Evolutionary conservation across 2,888 invertebrate genomes (phyloP).

Genomic region (Rutpela maculata): DNA sequence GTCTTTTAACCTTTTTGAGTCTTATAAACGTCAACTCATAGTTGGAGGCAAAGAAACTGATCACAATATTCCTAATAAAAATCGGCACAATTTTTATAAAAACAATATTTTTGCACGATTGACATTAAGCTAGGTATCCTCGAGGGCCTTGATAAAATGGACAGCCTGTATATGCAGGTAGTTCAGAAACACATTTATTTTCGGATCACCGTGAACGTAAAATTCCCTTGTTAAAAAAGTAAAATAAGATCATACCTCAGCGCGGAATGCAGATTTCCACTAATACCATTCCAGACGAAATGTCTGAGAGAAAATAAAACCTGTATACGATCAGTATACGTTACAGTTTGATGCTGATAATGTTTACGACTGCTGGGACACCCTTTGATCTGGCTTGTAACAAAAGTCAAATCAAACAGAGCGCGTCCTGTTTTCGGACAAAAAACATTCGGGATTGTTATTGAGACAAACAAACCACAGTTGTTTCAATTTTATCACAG

Average conservation of each 20-base stretch:
- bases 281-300: neutral
- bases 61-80: no score
- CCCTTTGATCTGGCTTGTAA: neutral
- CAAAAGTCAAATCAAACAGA: neutral
- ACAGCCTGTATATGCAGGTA: no score
- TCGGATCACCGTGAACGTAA: neutral
- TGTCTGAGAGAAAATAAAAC: neutral
- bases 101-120: no score
- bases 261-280: neutral
- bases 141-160: no score
- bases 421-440: neutral
- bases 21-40: no score
- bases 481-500: neutral
- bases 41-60: no score
- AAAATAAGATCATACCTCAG: neutral
- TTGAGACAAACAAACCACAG: conserved; percentile 2
- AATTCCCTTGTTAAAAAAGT: neutral
- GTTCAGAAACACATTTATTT: neutral
- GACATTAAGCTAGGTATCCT: no score
- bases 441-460: neutral
- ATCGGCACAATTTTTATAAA: no score
- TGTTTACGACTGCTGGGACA: neutral
- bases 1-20: no score
- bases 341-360: neutral
- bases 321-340: neutral